Base-by-base conservation (phyloP, 2,797 vertebrate species). In the Selene dorsalis region DNA sequence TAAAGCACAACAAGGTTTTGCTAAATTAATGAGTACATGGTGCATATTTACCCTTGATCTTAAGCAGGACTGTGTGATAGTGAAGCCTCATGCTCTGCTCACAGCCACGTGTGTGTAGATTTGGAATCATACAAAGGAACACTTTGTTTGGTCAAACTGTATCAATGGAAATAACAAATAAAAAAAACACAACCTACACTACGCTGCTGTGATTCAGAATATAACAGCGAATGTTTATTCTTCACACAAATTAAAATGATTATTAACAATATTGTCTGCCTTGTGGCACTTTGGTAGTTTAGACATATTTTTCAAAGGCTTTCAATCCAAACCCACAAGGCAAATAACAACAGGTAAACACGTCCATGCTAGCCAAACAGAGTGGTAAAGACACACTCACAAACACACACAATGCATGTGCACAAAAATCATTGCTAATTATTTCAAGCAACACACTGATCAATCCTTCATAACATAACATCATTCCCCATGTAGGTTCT, bases 381-480 rank as follows among this genome's bases (percentile, higher is more conserved):
- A 88, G 77, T 10, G 13, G 48, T 79, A 83, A 63, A 80, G 77
- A 82, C 75, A 81, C 75, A 82, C 77, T 73, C 32, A 12, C 52
- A 85, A 38, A 69, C 26, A 69, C 67, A 84, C 64, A 86, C 38
- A 73, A 82, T 68, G 47, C 67, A 81, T 35, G 47, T 32, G 32
- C 2, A 6, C 57, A 81, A 93, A 96, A 97, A 97, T 97, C 94
- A 94, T 97, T 98, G 94, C 92, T 97, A 98, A 98, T 98, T 96
- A 96, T 96, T 96, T 97, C 95, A 96, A 94, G 95, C 94, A 93
- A 96, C 94, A 95, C 95, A 92, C 92, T 95, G 95, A 98, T 98
- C 97, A 97, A 97, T 98, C 96, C 93, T 93, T 96, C 94, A 94
- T 96, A 98, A 97, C 96, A 73, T 84, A 95, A 94, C 90, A 96